phyloP scores from a whole-genome alignment of 2,797 vertebrate species.

The Molossus alvarezi region DNA sequence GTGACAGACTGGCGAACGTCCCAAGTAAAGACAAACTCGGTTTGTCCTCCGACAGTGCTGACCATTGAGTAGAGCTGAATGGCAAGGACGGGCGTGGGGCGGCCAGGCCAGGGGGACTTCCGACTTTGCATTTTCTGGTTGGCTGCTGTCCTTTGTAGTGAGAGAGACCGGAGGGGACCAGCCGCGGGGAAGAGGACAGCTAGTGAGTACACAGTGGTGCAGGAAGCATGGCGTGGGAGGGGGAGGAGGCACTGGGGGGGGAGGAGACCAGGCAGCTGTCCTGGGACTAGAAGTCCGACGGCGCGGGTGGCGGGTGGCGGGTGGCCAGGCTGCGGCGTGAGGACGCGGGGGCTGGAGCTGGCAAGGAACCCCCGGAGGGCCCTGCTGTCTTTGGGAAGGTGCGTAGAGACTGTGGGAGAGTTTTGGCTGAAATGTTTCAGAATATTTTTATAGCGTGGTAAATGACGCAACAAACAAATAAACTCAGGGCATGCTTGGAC shows the following conservation, averaged over 20 bases:
- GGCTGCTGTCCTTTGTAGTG: background rate
- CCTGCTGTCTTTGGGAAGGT: background rate
- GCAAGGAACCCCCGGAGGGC: background rate
- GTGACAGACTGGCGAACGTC: fast-evolving
- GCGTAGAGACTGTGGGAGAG: background rate
- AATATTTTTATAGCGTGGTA: constrained; percentile 14
- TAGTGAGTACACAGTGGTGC: background rate
- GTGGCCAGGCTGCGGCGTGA: fast-evolving
- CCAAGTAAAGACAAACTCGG: fast-evolving
- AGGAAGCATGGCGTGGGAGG: no score
- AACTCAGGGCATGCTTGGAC: constrained; percentile 25
- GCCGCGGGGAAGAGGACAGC: background rate
- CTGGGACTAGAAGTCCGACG: background rate
- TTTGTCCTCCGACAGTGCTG: fast-evolving
- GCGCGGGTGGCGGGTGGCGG: fast-evolving
- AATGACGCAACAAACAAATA: background rate
- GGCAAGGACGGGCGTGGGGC: fast-evolving
- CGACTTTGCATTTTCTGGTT: background rate
- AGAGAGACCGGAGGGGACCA: background rate
- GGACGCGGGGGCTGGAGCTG: background rate
- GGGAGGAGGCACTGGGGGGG: fast-evolving
- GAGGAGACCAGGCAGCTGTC: fast-evolving
- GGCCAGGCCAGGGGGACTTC: background rate
- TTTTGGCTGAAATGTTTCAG: constrained; percentile 28
- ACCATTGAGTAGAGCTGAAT: fast-evolving